Evolutionary conservation across 2,888 invertebrate species (phyloP).

Genomic region (Argyra leucocephala): DNA sequence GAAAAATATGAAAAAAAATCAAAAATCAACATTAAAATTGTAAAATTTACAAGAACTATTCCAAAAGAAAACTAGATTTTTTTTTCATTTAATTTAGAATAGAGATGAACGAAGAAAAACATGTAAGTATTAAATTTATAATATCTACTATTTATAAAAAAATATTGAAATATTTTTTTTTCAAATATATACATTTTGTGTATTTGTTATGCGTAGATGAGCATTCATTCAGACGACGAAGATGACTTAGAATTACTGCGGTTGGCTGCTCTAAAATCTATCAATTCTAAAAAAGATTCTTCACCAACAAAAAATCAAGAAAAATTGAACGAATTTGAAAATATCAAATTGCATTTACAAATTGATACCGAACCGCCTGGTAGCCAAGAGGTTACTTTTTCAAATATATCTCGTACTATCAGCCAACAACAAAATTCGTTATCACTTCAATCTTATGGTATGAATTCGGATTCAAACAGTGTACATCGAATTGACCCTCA

Average conservation of each 20-base stretch:
- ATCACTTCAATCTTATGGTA: neutral
- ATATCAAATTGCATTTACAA: neutral
- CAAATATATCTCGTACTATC: neutral
- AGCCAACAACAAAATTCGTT: neutral
- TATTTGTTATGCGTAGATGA: neutral
- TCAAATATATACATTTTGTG: neutral
- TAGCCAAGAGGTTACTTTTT: neutral
- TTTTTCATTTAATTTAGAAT: no score
- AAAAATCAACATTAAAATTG: no score
- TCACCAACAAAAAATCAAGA: neutral
- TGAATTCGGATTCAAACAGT: neutral
- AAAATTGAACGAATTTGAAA: neutral
- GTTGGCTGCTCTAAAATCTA: conserved; percentile 24
- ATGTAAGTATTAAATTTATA: neutral
- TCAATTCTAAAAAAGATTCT: conserved; percentile 22
- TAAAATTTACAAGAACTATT: no score
- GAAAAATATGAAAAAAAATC: no score
- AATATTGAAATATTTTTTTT: no score
- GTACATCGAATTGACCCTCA: neutral
- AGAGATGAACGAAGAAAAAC: neutral
- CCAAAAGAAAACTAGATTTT: no score
- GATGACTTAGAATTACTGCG: conserved; percentile 26
- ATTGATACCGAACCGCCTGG: neutral
- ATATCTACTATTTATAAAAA: no score
- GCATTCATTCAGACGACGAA: conserved; percentile 19